Conservation (phyloP, 2,113 vertebrate species). For the Malurus cyaneus region DNA sequence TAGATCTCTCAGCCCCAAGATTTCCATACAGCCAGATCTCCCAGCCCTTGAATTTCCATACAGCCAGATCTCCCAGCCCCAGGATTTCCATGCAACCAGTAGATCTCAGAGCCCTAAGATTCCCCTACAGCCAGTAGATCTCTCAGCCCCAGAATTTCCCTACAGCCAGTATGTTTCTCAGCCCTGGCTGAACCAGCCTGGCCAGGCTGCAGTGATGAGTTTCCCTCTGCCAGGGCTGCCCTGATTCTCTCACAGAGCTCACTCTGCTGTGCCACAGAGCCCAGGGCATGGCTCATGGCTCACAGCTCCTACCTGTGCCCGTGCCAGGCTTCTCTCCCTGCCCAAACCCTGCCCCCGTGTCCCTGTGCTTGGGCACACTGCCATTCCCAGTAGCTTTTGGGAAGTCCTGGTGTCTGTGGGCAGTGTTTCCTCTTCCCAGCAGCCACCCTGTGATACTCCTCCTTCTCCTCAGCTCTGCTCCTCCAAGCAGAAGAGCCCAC, state of each 20-base stretch:
- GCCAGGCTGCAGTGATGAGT: not conserved
- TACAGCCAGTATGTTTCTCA: not conserved
- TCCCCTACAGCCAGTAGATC: not conserved
- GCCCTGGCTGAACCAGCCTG: not conserved
- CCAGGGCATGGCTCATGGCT: not conserved
- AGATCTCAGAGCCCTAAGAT: not conserved
- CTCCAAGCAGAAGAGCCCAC: not conserved
- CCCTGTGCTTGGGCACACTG: not conserved
- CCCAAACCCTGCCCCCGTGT: not conserved
- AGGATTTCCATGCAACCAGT: accelerated
- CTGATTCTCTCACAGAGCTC: not conserved
- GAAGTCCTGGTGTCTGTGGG: not conserved
- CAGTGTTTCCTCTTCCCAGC: not conserved
- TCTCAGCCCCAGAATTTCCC: not conserved
- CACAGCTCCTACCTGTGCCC: not conserved
- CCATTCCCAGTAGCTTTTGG: not conserved
- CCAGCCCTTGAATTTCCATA: not conserved
- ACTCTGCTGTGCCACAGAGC: not conserved
- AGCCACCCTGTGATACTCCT: not conserved
- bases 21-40: not conserved
- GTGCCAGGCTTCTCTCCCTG: not conserved
- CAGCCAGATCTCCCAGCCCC: not conserved
- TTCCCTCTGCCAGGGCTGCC: not conserved
- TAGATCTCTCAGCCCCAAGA: not conserved
- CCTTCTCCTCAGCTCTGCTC: not conserved